Conservation (phyloP, 1,140 invertebrate species). For the Conus ventricosus region DNA sequence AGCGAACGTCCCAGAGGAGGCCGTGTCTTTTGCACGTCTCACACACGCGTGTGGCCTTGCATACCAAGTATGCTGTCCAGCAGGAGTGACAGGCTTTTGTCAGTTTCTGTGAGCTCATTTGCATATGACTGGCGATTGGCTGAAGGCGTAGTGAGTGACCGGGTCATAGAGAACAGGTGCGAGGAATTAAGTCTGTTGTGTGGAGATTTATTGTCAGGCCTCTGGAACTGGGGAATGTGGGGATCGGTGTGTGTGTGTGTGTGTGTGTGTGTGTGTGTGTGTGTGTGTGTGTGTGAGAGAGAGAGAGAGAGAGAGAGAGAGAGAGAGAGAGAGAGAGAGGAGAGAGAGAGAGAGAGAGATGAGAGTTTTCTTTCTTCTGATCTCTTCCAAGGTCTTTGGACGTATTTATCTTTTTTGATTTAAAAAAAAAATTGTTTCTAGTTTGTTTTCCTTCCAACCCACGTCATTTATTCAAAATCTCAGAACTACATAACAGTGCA, state of each 20-base stretch:
- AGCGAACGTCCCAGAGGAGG: not conserved
- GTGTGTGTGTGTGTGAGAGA: conserved; percentile 10
- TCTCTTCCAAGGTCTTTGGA: too few species aligned
- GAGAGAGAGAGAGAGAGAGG: too few species aligned
- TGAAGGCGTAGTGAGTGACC: not conserved
- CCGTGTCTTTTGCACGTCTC: not conserved
- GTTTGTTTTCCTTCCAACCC: too few species aligned
- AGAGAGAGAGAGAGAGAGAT: too few species aligned
- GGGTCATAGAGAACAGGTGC: not conserved
- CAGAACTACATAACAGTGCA: too few species aligned
- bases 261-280: not conserved
- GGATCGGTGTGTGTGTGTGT: not conserved
- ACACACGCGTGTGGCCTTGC: not conserved
- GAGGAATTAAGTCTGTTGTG: not conserved
- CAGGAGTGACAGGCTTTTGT: not conserved
- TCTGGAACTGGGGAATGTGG: not conserved
- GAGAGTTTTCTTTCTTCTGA: too few species aligned
- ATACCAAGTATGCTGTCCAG: not conserved
- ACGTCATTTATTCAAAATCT: too few species aligned
- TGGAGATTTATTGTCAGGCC: not conserved
- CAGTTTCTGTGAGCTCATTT: not conserved
- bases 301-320: too few species aligned
- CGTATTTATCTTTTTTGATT: too few species aligned
- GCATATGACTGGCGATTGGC: not conserved
- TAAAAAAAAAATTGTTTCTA: too few species aligned